phyloP scores from a whole-genome alignment of 2,113 vertebrate genomes.

The Tinamus guttatus region DNA sequence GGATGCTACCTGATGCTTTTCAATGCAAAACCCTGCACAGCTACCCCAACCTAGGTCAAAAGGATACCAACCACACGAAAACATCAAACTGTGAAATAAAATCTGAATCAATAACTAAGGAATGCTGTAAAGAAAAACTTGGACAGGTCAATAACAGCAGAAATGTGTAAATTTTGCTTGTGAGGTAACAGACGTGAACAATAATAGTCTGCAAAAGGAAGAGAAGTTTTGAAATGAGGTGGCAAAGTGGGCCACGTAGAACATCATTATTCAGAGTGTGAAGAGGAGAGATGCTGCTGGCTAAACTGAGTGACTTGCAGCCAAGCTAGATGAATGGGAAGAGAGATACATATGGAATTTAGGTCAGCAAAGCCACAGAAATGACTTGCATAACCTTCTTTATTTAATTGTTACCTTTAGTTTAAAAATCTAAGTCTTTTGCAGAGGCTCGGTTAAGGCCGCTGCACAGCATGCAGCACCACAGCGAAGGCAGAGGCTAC shows the following conservation, averaged over 20 bases:
- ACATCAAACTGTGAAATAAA: not conserved
- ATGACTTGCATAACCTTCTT: not conserved
- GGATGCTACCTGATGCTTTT: not conserved
- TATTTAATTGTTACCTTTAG: too few relatives aligned
- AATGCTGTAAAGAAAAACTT: not conserved
- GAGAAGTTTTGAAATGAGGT: not conserved
- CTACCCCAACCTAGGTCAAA: not conserved
- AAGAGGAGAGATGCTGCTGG: not conserved
- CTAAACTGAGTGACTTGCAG: not conserved
- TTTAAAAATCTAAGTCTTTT: not conserved
- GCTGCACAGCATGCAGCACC: not conserved
- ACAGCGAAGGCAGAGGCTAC: not conserved
- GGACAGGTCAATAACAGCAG: not conserved
- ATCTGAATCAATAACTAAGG: not conserved
- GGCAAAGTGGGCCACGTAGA: not conserved
- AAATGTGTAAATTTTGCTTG: not conserved
- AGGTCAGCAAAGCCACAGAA: not conserved
- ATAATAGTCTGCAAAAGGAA: not conserved
- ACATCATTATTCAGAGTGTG: not conserved
- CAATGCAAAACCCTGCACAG: not conserved
- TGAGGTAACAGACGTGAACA: not conserved
- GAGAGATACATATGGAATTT: not conserved
- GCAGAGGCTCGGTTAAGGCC: not conserved
- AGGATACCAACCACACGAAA: not conserved
- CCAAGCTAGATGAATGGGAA: not conserved